phyloP scores from a whole-genome alignment of 2,888 invertebrate genomes.

The Palloptera scutellata region DNA sequence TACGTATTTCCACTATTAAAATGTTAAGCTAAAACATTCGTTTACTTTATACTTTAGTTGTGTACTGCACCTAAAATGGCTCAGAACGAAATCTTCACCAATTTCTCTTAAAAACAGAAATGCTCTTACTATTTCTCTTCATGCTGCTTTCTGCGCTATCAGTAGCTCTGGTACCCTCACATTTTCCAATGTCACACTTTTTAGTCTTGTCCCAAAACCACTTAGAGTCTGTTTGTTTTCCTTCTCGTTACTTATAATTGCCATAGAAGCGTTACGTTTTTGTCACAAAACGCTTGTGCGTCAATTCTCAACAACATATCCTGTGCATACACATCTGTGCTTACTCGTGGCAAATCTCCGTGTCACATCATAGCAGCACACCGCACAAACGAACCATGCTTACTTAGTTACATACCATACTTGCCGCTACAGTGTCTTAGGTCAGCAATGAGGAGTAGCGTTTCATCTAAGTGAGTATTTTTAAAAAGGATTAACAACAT shows the following conservation, averaged over 20 bases:
- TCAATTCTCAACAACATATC: no score
- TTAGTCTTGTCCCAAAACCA: conserved; percentile 11
- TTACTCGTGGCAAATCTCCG: conserved; percentile 7
- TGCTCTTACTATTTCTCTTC: background rate
- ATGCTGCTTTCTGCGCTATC: background rate
- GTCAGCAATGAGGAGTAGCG: conserved; percentile 46
- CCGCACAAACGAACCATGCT: background rate
- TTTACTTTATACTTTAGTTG: background rate
- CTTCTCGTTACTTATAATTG: background rate
- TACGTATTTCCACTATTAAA: no score
- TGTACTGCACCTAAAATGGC: background rate
- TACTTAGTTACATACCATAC: no score
- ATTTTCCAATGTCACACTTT: conserved; percentile 51
- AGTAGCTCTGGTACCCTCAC: conserved; percentile 27
- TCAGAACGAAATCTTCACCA: conserved; percentile 5
- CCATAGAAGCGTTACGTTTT: background rate
- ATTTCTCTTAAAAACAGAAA: background rate
- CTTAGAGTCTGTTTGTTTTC: background rate
- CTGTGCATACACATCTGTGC: conserved; percentile 17
- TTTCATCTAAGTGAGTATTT: conserved; percentile 11
- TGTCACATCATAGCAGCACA: conserved; percentile 8
- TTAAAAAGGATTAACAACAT: conserved; percentile 30
- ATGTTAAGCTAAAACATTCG: background rate
- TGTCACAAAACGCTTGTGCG: no score
- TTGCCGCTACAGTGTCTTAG: conserved; percentile 50